Percentiles rank a stretch among this genome's conserved stretches.
These are phyloP conservation scores for Buathra laborator DNA, from an alignment of 2,888 invertebrate species.

Conservation along the genomic window DNA sequence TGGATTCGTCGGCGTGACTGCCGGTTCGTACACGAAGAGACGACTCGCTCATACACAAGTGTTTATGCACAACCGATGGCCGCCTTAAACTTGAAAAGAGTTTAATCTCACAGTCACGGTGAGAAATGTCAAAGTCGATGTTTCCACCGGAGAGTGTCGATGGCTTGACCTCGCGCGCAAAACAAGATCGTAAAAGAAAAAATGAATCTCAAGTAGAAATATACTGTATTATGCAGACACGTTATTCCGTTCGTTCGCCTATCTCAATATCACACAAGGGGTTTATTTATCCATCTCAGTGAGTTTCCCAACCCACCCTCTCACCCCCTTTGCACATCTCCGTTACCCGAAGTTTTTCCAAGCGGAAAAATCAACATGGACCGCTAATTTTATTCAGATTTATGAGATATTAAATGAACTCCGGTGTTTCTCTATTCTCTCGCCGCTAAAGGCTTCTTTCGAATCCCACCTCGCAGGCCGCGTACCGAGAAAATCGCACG, in stretches of 20 bases:
- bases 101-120: slow-evolving; percentile 4
- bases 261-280: slow-evolving; percentile 15
- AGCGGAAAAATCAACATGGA: slow-evolving; percentile 82
- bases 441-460: slow-evolving; percentile 12
- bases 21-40: slow-evolving; percentile 46
- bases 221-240: slow-evolving; percentile 6
- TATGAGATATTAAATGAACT: slow-evolving; percentile 77
- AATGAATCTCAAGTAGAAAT: slow-evolving; percentile 9
- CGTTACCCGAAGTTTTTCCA: slow-evolving; percentile 60
- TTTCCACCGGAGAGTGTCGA: slow-evolving; percentile 61
- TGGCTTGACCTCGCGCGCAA: slow-evolving; percentile 18
- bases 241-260: slow-evolving; percentile 21
- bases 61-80: slow-evolving; percentile 77
- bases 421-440: slow-evolving; percentile 23
- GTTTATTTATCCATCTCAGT: slow-evolving; percentile 36
- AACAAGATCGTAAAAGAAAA: not conserved
- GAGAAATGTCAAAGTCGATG: slow-evolving; percentile 72
- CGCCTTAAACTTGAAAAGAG: slow-evolving; percentile 80
- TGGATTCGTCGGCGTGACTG: slow-evolving; percentile 67
- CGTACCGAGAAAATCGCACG: slow-evolving; percentile 61
- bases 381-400: slow-evolving; percentile 81
- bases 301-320: slow-evolving; percentile 56
- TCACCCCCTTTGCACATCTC: slow-evolving; percentile 42
- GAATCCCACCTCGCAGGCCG: slow-evolving; percentile 16
- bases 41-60: slow-evolving; percentile 41